Evolutionary conservation across 2,888 invertebrate genomes (phyloP), one percentile per base, ranked within the genome.

Genomic region (Callimorpha dominula): DNA sequence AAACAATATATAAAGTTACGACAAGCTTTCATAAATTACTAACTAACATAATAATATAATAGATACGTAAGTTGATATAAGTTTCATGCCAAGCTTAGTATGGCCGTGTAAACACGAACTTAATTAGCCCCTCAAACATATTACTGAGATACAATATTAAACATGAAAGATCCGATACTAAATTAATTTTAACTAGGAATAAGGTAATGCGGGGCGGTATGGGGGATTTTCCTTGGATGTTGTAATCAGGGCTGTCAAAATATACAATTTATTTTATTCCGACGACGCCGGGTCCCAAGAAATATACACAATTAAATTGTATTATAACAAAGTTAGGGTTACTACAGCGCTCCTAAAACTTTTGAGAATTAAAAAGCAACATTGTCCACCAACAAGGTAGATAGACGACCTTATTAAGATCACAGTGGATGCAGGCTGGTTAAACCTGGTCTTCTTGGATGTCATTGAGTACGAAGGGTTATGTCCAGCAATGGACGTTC

Each of bases 121-220:
- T 60, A 60, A 31, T 60, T 60, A 60, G 14, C 12, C 6, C 14
- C 49, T 65, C 49, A 65, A 49, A 65, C 49, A 46, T 65, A 65
- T 65, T 65, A 49, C 31, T 20, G 14, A 49, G 8, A 31, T 49
- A 65, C 31, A 31, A 46, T 31, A 65, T 49, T 31, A 65, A 65
- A 65, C 46, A 31, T 60, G 20, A 60, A 60, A 60, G 65, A 65
- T 65, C 20, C 20, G 31, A 65, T 46, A 65, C 20, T 65, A 49
- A 42, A 65, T 20, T 65, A 8, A 65, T 46, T 49, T 65, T 49
- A 46, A 31, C 49, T 49, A n/a, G 31, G 15, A n/a, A 46, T 49
- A 65, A 46, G 65, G 46, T 49, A 46, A 20, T 9, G 49, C 49
- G 49, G 12, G 8, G 20, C 11, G 46, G n/a, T 12, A n/a, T 14